Evolutionary conservation across 2,113 vertebrate species (phyloP), one percentile per base, ranked within the genome.

Genomic region (Zeus faber): DNA sequence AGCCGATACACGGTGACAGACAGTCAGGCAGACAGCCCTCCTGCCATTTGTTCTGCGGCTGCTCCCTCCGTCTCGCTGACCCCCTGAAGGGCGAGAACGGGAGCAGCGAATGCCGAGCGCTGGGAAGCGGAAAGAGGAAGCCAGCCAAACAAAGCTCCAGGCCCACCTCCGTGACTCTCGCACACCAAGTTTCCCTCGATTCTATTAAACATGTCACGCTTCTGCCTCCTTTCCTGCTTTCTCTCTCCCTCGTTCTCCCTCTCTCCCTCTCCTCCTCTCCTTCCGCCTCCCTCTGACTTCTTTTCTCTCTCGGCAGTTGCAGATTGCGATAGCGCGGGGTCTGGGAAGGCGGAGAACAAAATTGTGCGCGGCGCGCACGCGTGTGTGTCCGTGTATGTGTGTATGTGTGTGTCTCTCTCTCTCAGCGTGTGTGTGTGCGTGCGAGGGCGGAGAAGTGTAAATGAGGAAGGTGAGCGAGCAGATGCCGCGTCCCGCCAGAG

Each of bases 401-500:
- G 25, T 18, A 16, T 5, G 23, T 47, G 11, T 47, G 45, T 16
- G 13, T 60, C 10, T 21, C 17, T 17, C 13, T 41, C 13, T 11
- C 4, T 47, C 22, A 17, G 24, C 2, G 45, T 16, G 45, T n/a
- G n/a, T 2, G 24, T 14, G 45, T 6, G 14, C 24, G 45, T 8
- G 24, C 48, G 60, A 80, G 79, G 86, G 86, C 84, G 82, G 79
- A 76, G 82, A 96, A 94, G 93, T 92, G 93, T 95, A 95, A 97
- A 97, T 98, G 95, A 97, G 95, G 95, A 97, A 96, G 97, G 94
- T 95, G 94, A 93, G 87, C 93, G 73, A 98, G 94, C 96, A 98
- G 96, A 97, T 98, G 96, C 93, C 93, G 87, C 89, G 91, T 94
- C 92, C 92, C 91, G 95, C 96, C 96, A 98, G 95, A 98, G 96